Conservation (phyloP, 1,140 invertebrate species). For the Kradibia gibbosae region DNA sequence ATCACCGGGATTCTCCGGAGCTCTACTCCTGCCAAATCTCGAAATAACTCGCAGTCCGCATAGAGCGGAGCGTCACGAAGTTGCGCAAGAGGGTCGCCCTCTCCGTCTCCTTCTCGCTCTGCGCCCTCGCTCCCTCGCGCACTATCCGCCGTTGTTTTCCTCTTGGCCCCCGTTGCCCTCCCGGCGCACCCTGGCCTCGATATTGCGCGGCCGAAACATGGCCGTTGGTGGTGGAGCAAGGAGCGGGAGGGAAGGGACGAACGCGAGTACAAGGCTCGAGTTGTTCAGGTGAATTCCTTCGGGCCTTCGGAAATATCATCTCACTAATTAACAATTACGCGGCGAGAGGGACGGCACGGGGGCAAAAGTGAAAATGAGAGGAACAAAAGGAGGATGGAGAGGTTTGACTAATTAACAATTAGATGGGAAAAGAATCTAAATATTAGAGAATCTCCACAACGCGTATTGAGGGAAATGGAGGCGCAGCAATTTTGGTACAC, state of each 20-base stretch:
- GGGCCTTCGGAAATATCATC: slow-evolving; percentile 53
- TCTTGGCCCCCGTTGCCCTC: background rate
- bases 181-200: background rate
- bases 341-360: background rate
- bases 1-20: slow-evolving; percentile 46
- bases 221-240: background rate
- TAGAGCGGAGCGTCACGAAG: background rate
- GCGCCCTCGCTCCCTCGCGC: background rate
- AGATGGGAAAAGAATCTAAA: slow-evolving; percentile 1
- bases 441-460: background rate
- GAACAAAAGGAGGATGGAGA: slow-evolving; percentile 1
- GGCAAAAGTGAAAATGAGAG: slow-evolving; percentile 8
- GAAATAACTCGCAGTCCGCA: slow-evolving; percentile 38
- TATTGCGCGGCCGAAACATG: slow-evolving; percentile 1
- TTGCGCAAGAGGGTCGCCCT: slow-evolving; percentile 46
- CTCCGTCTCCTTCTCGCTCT: background rate
- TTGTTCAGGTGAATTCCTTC: slow-evolving; percentile 50
- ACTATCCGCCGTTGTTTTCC: no score
- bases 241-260: background rate
- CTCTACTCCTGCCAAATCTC: slow-evolving; percentile 47
- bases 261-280: slow-evolving; percentile 21
- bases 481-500: background rate
- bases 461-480: background rate
- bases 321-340: slow-evolving; percentile 52
- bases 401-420: slow-evolving; percentile 30